A percentile compares a stretch with the other conserved stretches of the same genome.
Evolutionary conservation across 2,797 vertebrate species (phyloP).

Genomic region (Acanthurus leucopareius): DNA sequence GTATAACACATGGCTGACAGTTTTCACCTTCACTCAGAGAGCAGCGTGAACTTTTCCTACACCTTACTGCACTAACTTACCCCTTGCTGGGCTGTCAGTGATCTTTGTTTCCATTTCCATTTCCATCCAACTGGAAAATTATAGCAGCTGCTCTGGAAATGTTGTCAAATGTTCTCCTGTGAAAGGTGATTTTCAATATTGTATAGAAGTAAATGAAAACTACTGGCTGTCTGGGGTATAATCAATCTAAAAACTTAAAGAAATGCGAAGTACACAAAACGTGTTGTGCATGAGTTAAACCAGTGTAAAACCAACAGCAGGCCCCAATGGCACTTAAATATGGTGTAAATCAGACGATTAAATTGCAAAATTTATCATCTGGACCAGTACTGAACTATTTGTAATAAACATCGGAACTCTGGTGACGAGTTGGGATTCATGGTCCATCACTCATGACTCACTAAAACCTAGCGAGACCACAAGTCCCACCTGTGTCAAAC

Average conservation of each 20-base stretch:
- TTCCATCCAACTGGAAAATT: neutral
- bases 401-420: neutral
- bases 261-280: neutral
- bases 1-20: neutral
- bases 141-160: conserved; percentile 6
- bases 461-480: conserved; percentile 1
- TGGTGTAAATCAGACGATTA: conserved; percentile 2
- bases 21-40: neutral
- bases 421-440: neutral
- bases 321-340: neutral
- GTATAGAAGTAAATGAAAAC: conserved; percentile 1
- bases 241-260: neutral
- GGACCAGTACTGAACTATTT: neutral
- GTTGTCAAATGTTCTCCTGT: neutral
- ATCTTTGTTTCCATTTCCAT: neutral
- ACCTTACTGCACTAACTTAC: neutral
- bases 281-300: conserved; percentile 10
- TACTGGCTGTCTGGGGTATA: too few relatives aligned
- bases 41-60: neutral
- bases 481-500: conserved; percentile 31
- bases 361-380: conserved; percentile 2
- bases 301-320: conserved; percentile 2
- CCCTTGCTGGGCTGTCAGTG: neutral
- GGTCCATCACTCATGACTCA: conserved; percentile 23
- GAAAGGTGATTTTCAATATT: neutral